Evolutionary conservation across 2,113 vertebrate genomes (phyloP), one percentile per base, ranked within the genome.

Genomic region (Carassius auratus): DNA sequence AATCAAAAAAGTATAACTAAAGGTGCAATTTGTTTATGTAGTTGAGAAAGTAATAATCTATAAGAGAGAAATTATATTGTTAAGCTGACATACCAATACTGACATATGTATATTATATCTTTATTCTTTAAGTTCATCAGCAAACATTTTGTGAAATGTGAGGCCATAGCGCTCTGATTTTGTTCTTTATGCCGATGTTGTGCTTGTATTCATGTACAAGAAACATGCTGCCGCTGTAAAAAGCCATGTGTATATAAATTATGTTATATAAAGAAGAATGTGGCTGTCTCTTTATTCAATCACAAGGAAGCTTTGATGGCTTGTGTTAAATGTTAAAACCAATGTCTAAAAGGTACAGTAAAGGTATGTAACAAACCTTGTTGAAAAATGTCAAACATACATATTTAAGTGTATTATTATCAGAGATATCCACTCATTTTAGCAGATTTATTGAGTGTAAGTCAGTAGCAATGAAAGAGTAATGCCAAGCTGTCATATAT

Each of bases 161-260:
- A 86, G 83, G 55, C 77, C 77, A 84, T 76, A 73, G 76, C 26
- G 59, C 90, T 91, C 50, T 92, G 91, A 84, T 76, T 87, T 89
- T 75, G 93, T 91, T 93, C 92, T 84, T 92, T 42, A 38, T 78
- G 94, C 93, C 95, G 95, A 95, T 96, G 94, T 95, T 90, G 88
- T 92, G 89, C 91, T 88, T 95, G 93, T 95, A 94, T 92, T 95
- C 84, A 91, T 66, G 50, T 88, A 64, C 64, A 87, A 88, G 64
- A 84, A 96, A 95, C 94, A 95, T 94, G 92, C 93, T 95, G 91
- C 94, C 92, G 91, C 91, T 97, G 96, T 96, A 96, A 94, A 95
- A 96, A 96, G 95, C 95, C 95, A 96, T 94, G 94, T 96, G 95
- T 97, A 96, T 93, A 97, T 96, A 96, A 95, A 96, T 95, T 90